Base-by-base conservation (phyloP, 2,797 vertebrate species). In the Malurus splendens region DNA sequence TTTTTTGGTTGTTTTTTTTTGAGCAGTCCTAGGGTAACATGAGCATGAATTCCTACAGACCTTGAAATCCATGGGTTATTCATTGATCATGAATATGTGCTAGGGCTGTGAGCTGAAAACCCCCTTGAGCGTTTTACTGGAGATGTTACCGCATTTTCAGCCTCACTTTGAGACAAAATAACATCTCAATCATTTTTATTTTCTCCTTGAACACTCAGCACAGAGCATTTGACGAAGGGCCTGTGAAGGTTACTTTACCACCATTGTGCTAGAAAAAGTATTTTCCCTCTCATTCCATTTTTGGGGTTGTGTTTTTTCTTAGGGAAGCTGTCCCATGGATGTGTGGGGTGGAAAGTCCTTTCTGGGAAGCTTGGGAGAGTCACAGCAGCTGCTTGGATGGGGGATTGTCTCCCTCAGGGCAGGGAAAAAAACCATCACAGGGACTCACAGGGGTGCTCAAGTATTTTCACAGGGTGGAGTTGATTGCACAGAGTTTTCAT, bases 11-110 rank as follows among this genome's bases (percentile, higher is more conserved):
- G 22, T 60, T 10, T 82, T 87, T 87, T 93, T 94, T 65, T 50
- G 23, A 64, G 57, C 32, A 78, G 25, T 33, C 24, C 36, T 73
- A 44, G 36, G 36, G 9, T 50, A 88, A 15, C n/a, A 54, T 19
- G 48, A 48, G 28, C 47, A 79, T 76, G 74, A 82, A 87, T 91
- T 86, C 75, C 42, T 61, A 39, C 70, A 82, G 76, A 41, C 59
- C 17, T 86, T 90, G 68, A 79, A 87, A 91, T 52, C 59, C 55
- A 89, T 92, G 74, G 74, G 39, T 96, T 94, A 91, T 92, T 95
- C 85, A 95, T 88, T 5, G 80, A 79, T 92, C 85, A 66, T 78
- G 72, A 92, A 87, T 76, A 66, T 83, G 54, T 67, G 59, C 66
- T 62, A 60, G 76, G 54, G 79, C 56, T 88, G 62, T 42, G 56